Evolutionary conservation across 2,797 vertebrate genomes (phyloP).

Genomic region (Gymnoscopelus braueri): DNA sequence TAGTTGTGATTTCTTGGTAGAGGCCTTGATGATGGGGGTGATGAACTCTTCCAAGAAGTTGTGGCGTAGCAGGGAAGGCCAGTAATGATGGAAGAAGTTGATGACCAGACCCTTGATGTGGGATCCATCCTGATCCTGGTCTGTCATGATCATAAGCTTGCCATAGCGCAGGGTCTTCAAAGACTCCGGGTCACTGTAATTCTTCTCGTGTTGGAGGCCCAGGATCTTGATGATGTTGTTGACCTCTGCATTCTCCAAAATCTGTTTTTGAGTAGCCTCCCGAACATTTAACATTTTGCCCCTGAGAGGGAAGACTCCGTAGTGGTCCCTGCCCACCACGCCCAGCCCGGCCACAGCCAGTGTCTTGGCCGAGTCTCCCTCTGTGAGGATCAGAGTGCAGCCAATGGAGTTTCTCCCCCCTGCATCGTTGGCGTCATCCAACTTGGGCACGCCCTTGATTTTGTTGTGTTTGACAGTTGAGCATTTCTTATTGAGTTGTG

Average conservation of each 20-base stretch:
- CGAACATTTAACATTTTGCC: constrained; percentile 99
- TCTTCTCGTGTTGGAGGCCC: constrained; percentile 96
- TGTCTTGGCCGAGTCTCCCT: constrained; percentile 98
- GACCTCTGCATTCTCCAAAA: constrained; percentile 98
- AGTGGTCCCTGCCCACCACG: constrained; percentile 94
- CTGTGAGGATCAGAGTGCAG: constrained; percentile 97
- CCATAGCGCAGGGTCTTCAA: constrained; percentile 94
- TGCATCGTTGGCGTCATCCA: constrained; percentile 99
- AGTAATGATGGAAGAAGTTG: constrained; percentile 99
- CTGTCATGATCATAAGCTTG: constrained; percentile 99
- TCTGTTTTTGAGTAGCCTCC: constrained; percentile 98
- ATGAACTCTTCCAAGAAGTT: constrained; percentile 98
- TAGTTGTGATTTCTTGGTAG: constrained; percentile 90
- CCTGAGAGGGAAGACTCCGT: constrained; percentile 93
- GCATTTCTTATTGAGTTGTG: constrained; percentile 97
- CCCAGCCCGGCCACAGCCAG: constrained; percentile 97
- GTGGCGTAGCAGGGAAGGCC: constrained; percentile 94
- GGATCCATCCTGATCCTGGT: constrained; percentile 99
- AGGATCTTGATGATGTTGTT: constrained; percentile 98
- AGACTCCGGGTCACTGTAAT: constrained; percentile 93
- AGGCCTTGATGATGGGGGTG: constrained; percentile 96
- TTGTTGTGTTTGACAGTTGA: constrained; percentile 94
- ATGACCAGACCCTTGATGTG: constrained; percentile 98
- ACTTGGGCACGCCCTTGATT: constrained; percentile 97
- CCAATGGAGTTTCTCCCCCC: constrained; percentile 91